Evolutionary conservation across 2,888 invertebrate species (phyloP).

Genomic region (Eupsilia transversa): DNA sequence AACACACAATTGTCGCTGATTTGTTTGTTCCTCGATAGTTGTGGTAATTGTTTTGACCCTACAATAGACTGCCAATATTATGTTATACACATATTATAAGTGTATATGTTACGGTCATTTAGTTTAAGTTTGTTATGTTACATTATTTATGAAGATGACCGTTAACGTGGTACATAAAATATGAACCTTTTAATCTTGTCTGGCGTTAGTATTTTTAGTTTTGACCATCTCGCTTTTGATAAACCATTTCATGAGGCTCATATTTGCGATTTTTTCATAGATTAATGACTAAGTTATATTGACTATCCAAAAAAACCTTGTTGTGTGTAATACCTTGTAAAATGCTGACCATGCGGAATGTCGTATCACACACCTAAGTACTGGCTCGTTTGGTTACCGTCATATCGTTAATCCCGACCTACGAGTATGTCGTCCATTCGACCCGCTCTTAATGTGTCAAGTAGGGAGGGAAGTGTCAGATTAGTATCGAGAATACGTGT

Average conservation of each 20-base stretch:
- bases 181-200: neutral
- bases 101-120: neutral
- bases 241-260: neutral
- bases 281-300: neutral
- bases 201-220: neutral
- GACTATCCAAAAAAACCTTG: neutral
- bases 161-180: neutral
- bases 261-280: neutral
- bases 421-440: conserved; percentile 15
- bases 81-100: conserved; percentile 28
- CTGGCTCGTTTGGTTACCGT: conserved; percentile 9
- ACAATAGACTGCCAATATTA: conserved; percentile 52
- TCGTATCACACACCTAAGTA: neutral
- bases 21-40: conserved; percentile 77
- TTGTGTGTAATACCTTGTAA: neutral
- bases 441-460: conserved; percentile 14
- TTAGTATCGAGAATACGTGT: conserved; percentile 28
- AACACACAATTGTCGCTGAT: conserved; percentile 79
- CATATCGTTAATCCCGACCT: conserved; percentile 9
- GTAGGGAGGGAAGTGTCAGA: conserved; percentile 23
- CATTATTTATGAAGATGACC: neutral
- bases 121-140: conserved; percentile 6
- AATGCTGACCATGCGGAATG: neutral
- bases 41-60: conserved; percentile 65
- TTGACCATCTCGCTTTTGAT: no score